Conservation (phyloP, 2,888 invertebrate species). For the Argyra leucocephala region DNA sequence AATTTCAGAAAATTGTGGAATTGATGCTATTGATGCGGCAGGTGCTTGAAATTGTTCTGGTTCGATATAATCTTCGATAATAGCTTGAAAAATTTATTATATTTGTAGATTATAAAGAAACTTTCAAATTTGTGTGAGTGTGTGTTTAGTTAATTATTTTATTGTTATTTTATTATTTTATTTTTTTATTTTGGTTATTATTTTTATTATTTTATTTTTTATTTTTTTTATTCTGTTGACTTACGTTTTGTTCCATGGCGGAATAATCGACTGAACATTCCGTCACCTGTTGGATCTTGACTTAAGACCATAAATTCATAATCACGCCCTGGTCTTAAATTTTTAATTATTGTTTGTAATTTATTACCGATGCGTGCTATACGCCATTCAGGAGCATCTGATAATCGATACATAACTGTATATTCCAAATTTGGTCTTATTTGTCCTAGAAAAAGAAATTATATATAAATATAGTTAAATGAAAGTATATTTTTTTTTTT, state of each 20-base stretch:
- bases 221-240: slow-evolving; percentile 24
- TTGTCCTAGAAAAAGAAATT: slow-evolving; percentile 51
- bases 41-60: slow-evolving; percentile 15
- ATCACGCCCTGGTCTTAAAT: slow-evolving; percentile 62
- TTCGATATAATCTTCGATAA: slow-evolving; percentile 11
- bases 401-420: slow-evolving; percentile 75
- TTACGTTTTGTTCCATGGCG: slow-evolving; percentile 60
- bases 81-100: not conserved
- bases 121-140: not conserved
- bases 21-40: slow-evolving; percentile 15
- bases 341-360: slow-evolving; percentile 52
- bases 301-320: slow-evolving; percentile 88
- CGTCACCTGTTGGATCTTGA: slow-evolving; percentile 77
- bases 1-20: slow-evolving; percentile 15
- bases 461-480: too few relatives aligned
- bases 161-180: slow-evolving; percentile 20
- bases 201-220: slow-evolving; percentile 14
- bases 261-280: slow-evolving; percentile 79
- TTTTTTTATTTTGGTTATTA: slow-evolving; percentile 16
- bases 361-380: slow-evolving; percentile 65
- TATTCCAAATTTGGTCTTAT: slow-evolving; percentile 68
- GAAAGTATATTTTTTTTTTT: too few relatives aligned
- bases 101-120: not conserved
- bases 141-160: too few relatives aligned
- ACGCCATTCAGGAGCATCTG: slow-evolving; percentile 70